Conservation (phyloP, 1,140 invertebrate genomes). For the Lepidostoma basale region DNA sequence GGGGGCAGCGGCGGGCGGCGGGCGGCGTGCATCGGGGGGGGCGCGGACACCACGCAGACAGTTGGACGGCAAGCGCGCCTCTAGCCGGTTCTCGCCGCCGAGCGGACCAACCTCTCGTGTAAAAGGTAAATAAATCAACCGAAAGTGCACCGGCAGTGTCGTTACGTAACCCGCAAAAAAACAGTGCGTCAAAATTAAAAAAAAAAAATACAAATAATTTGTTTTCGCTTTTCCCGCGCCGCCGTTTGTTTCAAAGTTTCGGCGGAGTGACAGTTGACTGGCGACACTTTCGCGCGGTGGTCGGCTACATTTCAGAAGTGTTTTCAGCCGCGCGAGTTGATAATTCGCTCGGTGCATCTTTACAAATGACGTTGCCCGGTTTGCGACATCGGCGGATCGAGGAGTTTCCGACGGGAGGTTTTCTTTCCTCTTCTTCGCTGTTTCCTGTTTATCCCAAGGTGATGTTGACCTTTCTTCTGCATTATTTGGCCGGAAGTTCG, state of each 20-base stretch:
- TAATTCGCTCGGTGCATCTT: background rate
- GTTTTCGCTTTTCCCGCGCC: background rate
- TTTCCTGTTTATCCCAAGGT: slow-evolving; percentile 18
- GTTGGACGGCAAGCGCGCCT: slow-evolving; percentile 37
- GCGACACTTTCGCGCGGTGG: slow-evolving; percentile 27
- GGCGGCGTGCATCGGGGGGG: background rate
- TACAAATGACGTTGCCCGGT: slow-evolving; percentile 11
- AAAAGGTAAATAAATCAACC: slow-evolving; percentile 30
- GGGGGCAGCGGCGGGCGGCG: background rate
- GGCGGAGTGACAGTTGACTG: slow-evolving; percentile 17
- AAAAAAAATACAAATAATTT: background rate
- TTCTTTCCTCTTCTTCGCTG: slow-evolving; percentile 9
- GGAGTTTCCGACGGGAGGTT: slow-evolving; percentile 23
- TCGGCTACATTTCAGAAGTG: background rate
- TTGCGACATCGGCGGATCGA: background rate
- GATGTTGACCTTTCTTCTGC: slow-evolving; percentile 24
- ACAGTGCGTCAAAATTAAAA: slow-evolving; percentile 12
- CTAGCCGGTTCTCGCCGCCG: slow-evolving; percentile 33
- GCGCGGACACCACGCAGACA: slow-evolving; percentile 29
- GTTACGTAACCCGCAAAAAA: slow-evolving; percentile 26
- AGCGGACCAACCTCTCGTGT: slow-evolving; percentile 18
- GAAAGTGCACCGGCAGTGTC: slow-evolving; percentile 28
- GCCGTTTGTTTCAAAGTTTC: background rate
- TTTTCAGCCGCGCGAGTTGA: slow-evolving; percentile 7
- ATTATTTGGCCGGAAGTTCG: slow-evolving; percentile 11